A percentile compares a stretch with the other conserved stretches of the same genome.
Conservation (phyloP, 1,140 invertebrate species). For the Panagrolaimus sp. region DNA sequence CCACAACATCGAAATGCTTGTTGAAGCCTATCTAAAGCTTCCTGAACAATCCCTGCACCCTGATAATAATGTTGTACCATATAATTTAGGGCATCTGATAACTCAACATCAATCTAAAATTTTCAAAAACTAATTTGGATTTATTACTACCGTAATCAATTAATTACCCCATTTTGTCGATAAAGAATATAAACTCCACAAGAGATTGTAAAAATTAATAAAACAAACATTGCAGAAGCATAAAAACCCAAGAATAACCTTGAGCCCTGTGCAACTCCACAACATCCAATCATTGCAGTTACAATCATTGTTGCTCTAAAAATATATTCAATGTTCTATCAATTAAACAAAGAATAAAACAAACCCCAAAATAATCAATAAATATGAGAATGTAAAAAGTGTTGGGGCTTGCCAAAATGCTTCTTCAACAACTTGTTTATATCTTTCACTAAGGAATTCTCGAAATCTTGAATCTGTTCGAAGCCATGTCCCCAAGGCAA, state of each 20-base stretch:
- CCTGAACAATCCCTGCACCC: constrained; percentile 54
- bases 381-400: constrained; percentile 55
- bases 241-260: constrained; percentile 49
- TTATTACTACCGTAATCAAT: constrained; percentile 16
- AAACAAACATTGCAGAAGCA: constrained; percentile 41
- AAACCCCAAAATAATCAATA: constrained; percentile 46
- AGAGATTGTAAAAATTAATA: constrained; percentile 50
- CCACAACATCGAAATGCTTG: constrained; percentile 58
- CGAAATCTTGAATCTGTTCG: constrained; percentile 57
- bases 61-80: constrained; percentile 60
- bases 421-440: constrained; percentile 57
- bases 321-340: too few relatives aligned
- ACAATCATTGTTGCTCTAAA: constrained; percentile 52
- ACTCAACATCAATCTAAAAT: constrained; percentile 54
- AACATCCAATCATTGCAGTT: constrained; percentile 55
- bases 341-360: too few relatives aligned
- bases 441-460: constrained; percentile 58
- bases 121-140: neutral
- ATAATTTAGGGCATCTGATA: constrained; percentile 57
- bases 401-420: constrained; percentile 59
- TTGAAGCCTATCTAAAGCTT: constrained; percentile 53
- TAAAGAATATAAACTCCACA: constrained; percentile 52
- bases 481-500: constrained; percentile 53
- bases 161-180: constrained; percentile 51
- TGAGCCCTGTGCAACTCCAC: constrained; percentile 44